Evolutionary conservation across 1,140 invertebrate genomes (phyloP).

Genomic region (Aculops lycopersici): DNA sequence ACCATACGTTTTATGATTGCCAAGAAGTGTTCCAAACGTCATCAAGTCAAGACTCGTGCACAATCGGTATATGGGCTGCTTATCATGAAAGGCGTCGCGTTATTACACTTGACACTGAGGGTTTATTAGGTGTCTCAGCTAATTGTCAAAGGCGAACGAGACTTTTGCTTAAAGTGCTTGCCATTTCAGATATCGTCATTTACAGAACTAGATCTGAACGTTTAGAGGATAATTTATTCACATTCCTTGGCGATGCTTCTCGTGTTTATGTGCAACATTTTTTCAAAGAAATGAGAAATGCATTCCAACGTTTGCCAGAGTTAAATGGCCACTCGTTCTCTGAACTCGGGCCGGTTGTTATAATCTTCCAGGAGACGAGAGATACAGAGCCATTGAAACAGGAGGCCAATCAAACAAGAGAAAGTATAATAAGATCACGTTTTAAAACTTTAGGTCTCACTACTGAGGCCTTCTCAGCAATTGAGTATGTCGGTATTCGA

Average conservation of each 20-base stretch:
- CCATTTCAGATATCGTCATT: slow-evolving; percentile 45
- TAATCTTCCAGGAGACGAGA: slow-evolving; percentile 47
- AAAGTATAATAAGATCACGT: slow-evolving; percentile 27
- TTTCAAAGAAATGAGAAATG: slow-evolving; percentile 24
- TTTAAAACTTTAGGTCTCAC: slow-evolving; percentile 27
- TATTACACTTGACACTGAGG: slow-evolving; percentile 47
- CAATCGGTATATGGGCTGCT: slow-evolving; percentile 43
- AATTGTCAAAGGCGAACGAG: slow-evolving; percentile 34
- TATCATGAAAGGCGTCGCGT: slow-evolving; percentile 28
- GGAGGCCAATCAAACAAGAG: slow-evolving; percentile 25
- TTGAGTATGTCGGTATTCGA: slow-evolving; percentile 32
- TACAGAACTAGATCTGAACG: slow-evolving; percentile 42
- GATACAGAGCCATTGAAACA: slow-evolving; percentile 23
- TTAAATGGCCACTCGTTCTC: slow-evolving; percentile 12
- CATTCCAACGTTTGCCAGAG: slow-evolving; percentile 17
- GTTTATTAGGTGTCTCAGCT: slow-evolving; percentile 27
- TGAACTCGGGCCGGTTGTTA: slow-evolving; percentile 27
- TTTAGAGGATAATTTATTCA: slow-evolving; percentile 40
- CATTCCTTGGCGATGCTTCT: slow-evolving; percentile 41
- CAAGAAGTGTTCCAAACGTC: slow-evolving; percentile 38
- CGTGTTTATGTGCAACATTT: slow-evolving; percentile 40
- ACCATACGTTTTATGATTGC: slow-evolving; percentile 41
- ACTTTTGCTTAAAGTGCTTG: slow-evolving; percentile 38
- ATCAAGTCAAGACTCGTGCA: slow-evolving; percentile 33
- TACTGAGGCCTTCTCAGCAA: slow-evolving; percentile 34